Evolutionary conservation across 2,797 vertebrate species (phyloP), one percentile per base, ranked within the genome.

Genomic region (Sebastes hubbsi): DNA sequence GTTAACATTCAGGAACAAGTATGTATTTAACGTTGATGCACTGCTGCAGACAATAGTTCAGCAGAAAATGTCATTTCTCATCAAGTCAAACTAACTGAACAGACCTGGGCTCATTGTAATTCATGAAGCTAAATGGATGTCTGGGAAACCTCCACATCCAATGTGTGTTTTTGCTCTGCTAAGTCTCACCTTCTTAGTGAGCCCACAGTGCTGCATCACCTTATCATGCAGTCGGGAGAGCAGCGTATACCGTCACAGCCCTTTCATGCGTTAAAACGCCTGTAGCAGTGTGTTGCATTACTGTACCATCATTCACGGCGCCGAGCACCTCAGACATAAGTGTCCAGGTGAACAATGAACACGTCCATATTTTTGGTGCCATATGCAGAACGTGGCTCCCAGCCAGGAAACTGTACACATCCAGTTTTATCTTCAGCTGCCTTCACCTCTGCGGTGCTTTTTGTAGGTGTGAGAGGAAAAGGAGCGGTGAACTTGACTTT

Each of bases 321-420:
- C 68, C 58, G 36, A 88, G 63, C 29, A 27, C 74, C 52, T 72
- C 59, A 72, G 72, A 81, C 78, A 3, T 2, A 76, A 86, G 64
- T 61, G 84, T 81, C 89, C 62, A 75, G 75, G 81, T 86, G 87
- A 88, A 73, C 75, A 75, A 82, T 79, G 83, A 75, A 71, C 13
- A 27, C 10, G 3, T 63, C 56, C 30, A 8, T 73, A 49, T 78
- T 76, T 38, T 0, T 46, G 0, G 69, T 83, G 52, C 70, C 78
- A 78, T 73, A 72, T 81, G 75, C 14, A 16, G 67, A 75, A 18
- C 5, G 12, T 3, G 80, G 75, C 67, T 72, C 34, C 22, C 58
- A 61, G 85, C 85, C 87, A 77, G n/a, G 52, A 76, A 83, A 76
- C 61, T 3, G 18, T 46, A 71, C 63, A 5, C 42, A 80, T 82